A percentile compares a stretch with the other conserved stretches of the same genome.
Evolutionary conservation across 2,797 vertebrate genomes (phyloP).

Genomic region (Anniella stebbinsi): DNA sequence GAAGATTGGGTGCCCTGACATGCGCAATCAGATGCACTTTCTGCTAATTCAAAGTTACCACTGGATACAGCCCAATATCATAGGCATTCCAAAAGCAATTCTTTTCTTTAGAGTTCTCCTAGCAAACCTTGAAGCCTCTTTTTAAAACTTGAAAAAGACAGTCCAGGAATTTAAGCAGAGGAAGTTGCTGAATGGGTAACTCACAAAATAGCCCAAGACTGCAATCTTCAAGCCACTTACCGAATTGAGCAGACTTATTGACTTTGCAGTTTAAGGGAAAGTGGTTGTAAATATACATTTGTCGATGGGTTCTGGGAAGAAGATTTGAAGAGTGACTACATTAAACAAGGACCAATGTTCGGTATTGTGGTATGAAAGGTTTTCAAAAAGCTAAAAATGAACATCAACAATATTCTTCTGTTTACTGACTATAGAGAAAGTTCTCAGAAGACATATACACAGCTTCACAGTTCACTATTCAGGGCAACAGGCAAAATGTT

Average conservation of each 20-base stretch:
- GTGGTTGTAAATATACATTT: neutral
- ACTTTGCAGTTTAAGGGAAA: neutral
- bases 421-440: neutral
- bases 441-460: neutral
- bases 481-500: too few relatives aligned
- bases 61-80: neutral
- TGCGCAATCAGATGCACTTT: neutral
- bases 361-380: neutral
- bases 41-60: neutral
- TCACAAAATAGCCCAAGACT: constrained; percentile 2
- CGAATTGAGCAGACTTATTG: neutral
- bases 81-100: neutral
- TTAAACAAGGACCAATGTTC: neutral
- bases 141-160: neutral
- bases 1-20: neutral
- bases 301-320: neutral
- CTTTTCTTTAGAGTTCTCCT: neutral
- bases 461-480: too few relatives aligned
- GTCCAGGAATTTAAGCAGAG: neutral
- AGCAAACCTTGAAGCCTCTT: neutral
- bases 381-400: neutral
- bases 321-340: neutral
- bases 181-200: constrained; percentile 11
- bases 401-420: neutral
- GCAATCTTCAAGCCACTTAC: constrained; percentile 6